Evolutionary conservation across 2,113 vertebrate genomes (phyloP).

Genomic region (Ciconia stormi): DNA sequence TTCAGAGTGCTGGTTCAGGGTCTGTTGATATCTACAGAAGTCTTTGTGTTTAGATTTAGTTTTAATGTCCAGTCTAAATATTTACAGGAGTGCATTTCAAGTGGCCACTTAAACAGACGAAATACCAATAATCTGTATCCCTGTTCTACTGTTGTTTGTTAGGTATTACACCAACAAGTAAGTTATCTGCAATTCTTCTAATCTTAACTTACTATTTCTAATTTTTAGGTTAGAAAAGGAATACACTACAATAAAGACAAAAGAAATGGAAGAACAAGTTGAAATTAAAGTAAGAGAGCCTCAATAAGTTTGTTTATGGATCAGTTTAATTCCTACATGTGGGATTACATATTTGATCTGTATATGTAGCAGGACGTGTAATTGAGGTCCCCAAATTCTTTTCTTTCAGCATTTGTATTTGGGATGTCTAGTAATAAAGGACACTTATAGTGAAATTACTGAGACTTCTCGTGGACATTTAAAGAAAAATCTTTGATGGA

Average conservation of each 20-base stretch:
- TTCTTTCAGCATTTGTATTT: neutral
- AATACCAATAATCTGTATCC: neutral
- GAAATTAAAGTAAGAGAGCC: conserved; percentile 91
- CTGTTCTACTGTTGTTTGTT: neutral
- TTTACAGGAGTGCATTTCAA: neutral
- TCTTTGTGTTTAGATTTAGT: neutral
- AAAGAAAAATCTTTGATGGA: neutral
- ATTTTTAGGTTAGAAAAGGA: conserved; percentile 93
- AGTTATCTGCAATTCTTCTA: neutral
- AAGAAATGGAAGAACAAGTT: conserved; percentile 99
- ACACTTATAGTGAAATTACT: neutral
- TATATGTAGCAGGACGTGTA: neutral
- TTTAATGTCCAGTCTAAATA: neutral
- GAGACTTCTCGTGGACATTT: neutral
- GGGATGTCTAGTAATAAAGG: neutral
- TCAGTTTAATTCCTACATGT: neutral
- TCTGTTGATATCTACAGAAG: neutral
- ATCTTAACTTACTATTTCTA: neutral
- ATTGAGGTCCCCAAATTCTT: neutral
- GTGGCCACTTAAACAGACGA: neutral
- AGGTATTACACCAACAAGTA: neutral
- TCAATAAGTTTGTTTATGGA: neutral
- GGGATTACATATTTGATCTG: neutral
- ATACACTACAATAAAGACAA: conserved; percentile 99
- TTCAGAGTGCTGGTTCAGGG: neutral